phyloP scores from a whole-genome alignment of 2,113 vertebrate genomes.

The Callocephalon fimbriatum region DNA sequence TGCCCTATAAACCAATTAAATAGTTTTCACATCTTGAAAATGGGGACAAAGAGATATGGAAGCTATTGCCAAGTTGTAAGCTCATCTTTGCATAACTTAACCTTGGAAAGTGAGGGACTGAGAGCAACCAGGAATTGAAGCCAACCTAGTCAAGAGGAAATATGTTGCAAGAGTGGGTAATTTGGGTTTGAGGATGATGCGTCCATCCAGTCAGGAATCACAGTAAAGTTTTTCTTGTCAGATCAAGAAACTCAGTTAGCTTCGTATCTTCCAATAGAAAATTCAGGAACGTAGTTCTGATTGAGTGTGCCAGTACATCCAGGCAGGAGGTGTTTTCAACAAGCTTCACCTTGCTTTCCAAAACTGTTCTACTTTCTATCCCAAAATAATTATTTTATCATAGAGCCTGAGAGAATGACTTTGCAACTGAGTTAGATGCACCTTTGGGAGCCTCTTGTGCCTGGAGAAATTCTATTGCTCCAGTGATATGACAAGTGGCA shows the following conservation, averaged over 20 bases:
- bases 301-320: neutral
- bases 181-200: neutral
- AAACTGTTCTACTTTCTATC: neutral
- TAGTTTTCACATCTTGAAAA: neutral
- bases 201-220: neutral
- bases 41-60: neutral
- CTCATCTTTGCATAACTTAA: neutral
- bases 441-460: neutral
- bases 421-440: neutral
- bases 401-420: neutral
- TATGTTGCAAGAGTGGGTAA: neutral
- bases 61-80: neutral
- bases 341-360: neutral
- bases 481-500: neutral
- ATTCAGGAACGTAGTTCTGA: neutral
- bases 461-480: neutral
- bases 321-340: neutral
- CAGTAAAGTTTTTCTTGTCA: neutral
- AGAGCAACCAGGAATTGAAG: neutral
- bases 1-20: neutral
- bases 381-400: neutral
- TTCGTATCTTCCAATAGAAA: rapidly evolving
- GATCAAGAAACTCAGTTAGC: neutral
- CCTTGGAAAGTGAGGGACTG: neutral
- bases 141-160: neutral